Evolutionary conservation across 2,113 vertebrate genomes (phyloP).

Genomic region (Lucifuga dentata): DNA sequence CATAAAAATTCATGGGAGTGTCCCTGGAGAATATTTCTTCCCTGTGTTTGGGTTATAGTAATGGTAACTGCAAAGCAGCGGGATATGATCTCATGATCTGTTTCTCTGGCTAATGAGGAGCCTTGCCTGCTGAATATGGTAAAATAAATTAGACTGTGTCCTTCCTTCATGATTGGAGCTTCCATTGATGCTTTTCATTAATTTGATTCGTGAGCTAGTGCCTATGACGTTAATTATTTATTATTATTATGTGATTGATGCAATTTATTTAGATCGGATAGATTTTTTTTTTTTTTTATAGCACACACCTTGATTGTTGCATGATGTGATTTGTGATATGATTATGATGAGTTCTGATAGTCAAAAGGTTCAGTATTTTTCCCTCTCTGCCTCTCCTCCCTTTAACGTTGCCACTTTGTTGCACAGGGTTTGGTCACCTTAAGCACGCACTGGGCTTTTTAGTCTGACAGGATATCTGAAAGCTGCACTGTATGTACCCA

Average conservation of each 20-base stretch:
- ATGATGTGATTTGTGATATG: too few species aligned
- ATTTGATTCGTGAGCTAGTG: background rate
- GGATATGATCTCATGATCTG: background rate
- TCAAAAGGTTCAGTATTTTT: conserved; percentile 9
- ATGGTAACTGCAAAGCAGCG: conserved; percentile 6
- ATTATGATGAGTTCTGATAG: too few species aligned
- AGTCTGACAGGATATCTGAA: background rate
- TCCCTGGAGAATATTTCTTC: conserved; percentile 16
- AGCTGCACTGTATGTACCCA: background rate
- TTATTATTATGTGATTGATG: too few species aligned
- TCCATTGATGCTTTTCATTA: conserved; percentile 1
- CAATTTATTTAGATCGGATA: too few species aligned
- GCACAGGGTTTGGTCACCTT: background rate
- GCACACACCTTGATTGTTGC: too few species aligned
- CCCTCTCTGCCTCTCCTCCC: background rate
- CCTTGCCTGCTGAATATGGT: conserved; percentile 32
- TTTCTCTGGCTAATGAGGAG: background rate
- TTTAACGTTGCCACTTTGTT: background rate
- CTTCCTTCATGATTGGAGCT: background rate
- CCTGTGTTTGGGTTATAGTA: conserved; percentile 4
- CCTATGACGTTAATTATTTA: too few species aligned
- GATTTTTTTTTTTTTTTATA: too few species aligned
- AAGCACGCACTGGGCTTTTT: background rate
- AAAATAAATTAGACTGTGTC: background rate
- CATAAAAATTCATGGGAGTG: background rate